phyloP scores from a whole-genome alignment of 2,113 vertebrate genomes.

The Chauna torquata region DNA sequence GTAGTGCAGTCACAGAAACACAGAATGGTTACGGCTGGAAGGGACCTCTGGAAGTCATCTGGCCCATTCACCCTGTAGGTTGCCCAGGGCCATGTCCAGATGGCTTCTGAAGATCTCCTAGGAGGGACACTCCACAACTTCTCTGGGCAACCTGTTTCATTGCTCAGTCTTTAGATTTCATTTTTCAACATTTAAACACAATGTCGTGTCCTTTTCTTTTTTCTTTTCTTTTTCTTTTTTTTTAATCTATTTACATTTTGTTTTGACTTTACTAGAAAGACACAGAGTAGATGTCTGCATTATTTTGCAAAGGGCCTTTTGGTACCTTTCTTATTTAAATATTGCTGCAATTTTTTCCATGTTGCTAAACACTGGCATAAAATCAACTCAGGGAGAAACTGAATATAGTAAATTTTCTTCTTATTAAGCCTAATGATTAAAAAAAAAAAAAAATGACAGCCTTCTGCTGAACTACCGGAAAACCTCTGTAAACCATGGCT shows the following conservation, averaged over 20 bases:
- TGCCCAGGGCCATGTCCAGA: not conserved
- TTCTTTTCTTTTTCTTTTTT: fast-evolving
- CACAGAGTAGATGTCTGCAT: not conserved
- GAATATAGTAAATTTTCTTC: not conserved
- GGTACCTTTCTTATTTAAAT: not conserved
- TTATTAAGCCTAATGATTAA: not conserved
- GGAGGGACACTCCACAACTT: not conserved
- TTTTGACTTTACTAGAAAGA: not conserved
- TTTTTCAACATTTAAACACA: not conserved
- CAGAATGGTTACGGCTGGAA: not conserved
- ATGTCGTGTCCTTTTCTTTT: fast-evolving
- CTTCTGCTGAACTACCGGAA: not conserved
- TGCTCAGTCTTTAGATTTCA: not conserved
- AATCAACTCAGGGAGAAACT: not conserved
- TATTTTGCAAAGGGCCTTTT: not conserved
- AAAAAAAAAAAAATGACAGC: not conserved
- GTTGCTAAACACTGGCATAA: not conserved
- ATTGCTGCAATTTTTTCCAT: not conserved
- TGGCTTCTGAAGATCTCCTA: not conserved
- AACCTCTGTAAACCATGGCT: not conserved
- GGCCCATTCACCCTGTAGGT: not conserved
- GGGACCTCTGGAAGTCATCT: not conserved
- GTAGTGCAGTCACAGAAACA: not conserved
- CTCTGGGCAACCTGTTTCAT: not conserved
- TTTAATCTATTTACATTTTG: not conserved